Conservation (phyloP, 2,113 vertebrate species). For the Diadophis punctatus region DNA sequence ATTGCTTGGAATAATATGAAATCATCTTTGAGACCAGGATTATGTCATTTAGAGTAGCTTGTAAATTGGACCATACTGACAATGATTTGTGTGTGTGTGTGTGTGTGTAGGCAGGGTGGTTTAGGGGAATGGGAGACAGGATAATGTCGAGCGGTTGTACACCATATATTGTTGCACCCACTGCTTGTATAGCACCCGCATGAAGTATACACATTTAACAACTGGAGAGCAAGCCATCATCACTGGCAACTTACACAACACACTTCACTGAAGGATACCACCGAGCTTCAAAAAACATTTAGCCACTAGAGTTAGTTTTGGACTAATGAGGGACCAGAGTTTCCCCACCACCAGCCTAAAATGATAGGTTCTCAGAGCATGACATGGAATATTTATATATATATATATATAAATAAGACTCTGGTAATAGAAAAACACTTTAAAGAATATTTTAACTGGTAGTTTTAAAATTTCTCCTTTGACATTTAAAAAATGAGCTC, state of each 20-base stretch:
- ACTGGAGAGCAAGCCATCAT: slow-evolving; percentile 12
- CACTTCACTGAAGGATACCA: slow-evolving; percentile 28
- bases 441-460: not conserved
- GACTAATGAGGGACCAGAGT: not conserved
- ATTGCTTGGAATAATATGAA: not conserved
- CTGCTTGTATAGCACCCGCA: slow-evolving; percentile 6
- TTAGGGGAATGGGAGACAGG: not conserved
- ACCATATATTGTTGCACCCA: not conserved
- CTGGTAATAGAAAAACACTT: not conserved
- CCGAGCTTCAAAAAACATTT: slow-evolving; percentile 15
- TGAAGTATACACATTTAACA: slow-evolving; percentile 19
- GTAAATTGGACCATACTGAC: not conserved
- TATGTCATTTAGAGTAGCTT: not conserved
- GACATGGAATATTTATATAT: not conserved
- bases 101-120: not conserved
- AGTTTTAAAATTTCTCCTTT: not conserved
- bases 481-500: not conserved
- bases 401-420: not conserved
- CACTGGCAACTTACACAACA: slow-evolving; percentile 15
- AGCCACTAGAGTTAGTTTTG: not conserved
- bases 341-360: not conserved
- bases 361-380: not conserved
- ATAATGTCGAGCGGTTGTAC: not conserved
- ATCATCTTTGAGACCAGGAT: not conserved
- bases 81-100: not conserved